These are phyloP conservation scores for Trypoxylon attenuatum DNA, from an alignment of 2,888 invertebrate genomes.

Conservation along the genomic window DNA sequence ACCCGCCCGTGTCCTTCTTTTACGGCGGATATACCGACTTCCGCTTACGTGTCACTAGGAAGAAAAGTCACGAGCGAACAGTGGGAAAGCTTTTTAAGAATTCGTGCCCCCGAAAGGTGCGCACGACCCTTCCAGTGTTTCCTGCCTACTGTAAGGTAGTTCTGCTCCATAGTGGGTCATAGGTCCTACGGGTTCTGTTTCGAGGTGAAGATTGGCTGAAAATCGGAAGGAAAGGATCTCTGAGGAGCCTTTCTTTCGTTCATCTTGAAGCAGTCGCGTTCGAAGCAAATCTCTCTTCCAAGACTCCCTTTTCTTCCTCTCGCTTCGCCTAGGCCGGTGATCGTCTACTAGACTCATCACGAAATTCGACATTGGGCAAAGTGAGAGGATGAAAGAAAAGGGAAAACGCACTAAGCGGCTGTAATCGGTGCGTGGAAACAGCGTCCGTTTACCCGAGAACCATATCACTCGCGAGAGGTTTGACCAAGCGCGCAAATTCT, in stretches of 20 bases:
- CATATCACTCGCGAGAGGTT: constrained; percentile 7
- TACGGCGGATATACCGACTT: constrained; percentile 11
- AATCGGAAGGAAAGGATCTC: not conserved
- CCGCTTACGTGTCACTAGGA: not conserved
- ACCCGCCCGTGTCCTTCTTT: not conserved
- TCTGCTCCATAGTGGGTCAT: too few species aligned
- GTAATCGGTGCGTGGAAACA: constrained; percentile 9
- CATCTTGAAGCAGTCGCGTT: not conserved
- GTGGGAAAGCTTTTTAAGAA: too few species aligned
- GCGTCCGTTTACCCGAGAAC: constrained; percentile 1
- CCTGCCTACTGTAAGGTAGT: too few species aligned
- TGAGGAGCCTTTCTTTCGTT: not conserved
- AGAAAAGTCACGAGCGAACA: not conserved
- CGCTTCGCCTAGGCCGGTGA: not conserved
- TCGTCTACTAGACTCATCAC: not conserved
- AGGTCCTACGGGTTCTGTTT: too few species aligned
- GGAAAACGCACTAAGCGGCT: not conserved
- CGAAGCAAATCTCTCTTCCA: not conserved
- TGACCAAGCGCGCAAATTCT: constrained; percentile 4
- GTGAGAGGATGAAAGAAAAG: constrained; percentile 14
- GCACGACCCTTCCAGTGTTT: too few species aligned
- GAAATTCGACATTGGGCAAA: not conserved
- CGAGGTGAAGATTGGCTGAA: too few species aligned
- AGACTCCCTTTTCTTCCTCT: not conserved
- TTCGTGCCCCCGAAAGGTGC: too few species aligned